phyloP scores from a whole-genome alignment of 2,888 invertebrate genomes.

The Odontomyia ornata region DNA sequence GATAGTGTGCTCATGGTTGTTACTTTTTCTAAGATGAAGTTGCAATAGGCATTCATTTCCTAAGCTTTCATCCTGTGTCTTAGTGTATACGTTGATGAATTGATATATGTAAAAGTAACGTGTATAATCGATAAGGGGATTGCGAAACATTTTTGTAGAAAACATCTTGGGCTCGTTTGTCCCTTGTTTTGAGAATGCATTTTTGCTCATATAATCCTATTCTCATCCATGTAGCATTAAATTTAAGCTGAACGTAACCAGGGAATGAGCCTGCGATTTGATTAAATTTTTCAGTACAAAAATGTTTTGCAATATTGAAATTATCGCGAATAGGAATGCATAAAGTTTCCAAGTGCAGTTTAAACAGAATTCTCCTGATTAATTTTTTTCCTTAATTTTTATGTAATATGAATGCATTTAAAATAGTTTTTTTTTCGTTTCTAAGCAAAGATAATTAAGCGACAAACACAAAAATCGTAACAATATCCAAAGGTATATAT shows the following conservation, averaged over 20 bases:
- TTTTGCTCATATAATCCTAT: too few species aligned
- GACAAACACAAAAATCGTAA: slow-evolving; percentile 48
- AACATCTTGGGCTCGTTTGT: neutral
- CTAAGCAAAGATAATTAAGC: slow-evolving; percentile 9
- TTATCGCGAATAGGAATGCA: neutral
- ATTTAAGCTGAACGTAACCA: too few species aligned
- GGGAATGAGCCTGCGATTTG: too few species aligned
- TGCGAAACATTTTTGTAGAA: slow-evolving; percentile 17
- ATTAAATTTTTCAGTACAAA: neutral
- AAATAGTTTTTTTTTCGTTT: slow-evolving; percentile 40
- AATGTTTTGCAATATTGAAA: slow-evolving; percentile 21
- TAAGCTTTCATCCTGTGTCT: too few species aligned
- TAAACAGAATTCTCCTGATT: neutral
- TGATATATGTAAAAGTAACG: neutral
- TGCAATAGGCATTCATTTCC: too few species aligned
- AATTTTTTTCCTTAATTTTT: neutral
- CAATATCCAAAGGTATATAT: slow-evolving; percentile 54
- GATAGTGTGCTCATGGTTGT: too few species aligned
- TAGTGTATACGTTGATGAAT: too few species aligned
- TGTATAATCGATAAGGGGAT: neutral
- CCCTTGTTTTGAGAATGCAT: neutral
- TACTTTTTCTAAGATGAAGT: too few species aligned
- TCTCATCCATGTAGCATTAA: neutral
- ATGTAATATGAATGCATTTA: slow-evolving; percentile 46
- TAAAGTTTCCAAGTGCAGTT: slow-evolving; percentile 34